These are phyloP conservation scores for Bombycilla garrulus DNA, from an alignment of 2,113 vertebrate genomes.

Conservation along the genomic window DNA sequence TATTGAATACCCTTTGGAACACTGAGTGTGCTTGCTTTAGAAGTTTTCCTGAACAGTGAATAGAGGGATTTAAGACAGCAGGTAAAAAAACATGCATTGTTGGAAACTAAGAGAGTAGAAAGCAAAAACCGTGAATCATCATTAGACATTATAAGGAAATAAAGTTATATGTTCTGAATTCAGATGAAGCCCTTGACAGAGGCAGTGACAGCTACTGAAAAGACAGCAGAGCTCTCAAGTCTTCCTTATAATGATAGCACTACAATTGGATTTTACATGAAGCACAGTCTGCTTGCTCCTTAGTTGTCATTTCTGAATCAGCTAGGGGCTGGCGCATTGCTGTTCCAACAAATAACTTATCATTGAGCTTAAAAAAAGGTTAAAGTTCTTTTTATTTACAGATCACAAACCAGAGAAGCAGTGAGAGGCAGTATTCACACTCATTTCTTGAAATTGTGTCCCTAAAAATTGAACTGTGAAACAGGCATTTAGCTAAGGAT, in stretches of 20 bases:
- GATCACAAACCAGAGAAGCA: background rate
- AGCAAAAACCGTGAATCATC: slow-evolving; percentile 30
- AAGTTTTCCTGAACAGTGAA: background rate
- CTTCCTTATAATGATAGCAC: background rate
- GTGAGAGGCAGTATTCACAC: background rate
- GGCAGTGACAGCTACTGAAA: slow-evolving; percentile 38
- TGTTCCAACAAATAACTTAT: slow-evolving; percentile 49
- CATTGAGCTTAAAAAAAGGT: slow-evolving; percentile 27
- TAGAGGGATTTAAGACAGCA: background rate
- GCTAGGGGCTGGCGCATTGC: background rate
- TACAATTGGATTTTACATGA: slow-evolving; percentile 36
- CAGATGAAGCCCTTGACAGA: slow-evolving; percentile 20
- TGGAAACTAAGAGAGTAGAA: background rate
- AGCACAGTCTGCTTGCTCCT: background rate
- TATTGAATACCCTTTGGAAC: background rate
- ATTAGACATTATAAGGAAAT: slow-evolving; percentile 60
- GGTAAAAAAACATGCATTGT: background rate
- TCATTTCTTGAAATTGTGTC: background rate
- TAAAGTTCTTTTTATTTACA: slow-evolving; percentile 48
- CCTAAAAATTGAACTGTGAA: background rate
- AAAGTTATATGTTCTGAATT: slow-evolving; percentile 28
- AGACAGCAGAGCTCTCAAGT: slow-evolving; percentile 29
- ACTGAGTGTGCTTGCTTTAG: background rate
- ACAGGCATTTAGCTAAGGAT: background rate
- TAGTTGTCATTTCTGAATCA: slow-evolving; percentile 45